Conservation (phyloP, 2,797 vertebrate genomes). For the Furcifer pardalis region DNA sequence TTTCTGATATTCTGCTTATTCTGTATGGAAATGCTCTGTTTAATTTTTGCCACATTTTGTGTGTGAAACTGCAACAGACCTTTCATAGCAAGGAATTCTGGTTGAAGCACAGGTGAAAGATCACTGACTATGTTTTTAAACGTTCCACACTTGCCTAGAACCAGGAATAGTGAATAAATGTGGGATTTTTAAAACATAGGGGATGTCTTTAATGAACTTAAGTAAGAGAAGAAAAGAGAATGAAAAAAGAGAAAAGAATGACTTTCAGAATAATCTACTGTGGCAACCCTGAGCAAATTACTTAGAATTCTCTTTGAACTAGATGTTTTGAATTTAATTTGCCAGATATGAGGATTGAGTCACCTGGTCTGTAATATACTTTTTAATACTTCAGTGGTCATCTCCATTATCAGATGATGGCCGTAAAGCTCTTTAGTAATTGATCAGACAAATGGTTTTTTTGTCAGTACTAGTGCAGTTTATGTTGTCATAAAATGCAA, state of each 20-base stretch:
- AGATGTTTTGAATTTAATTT: conserved; percentile 9
- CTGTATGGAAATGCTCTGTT: too few relatives aligned
- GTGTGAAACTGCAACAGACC: too few relatives aligned
- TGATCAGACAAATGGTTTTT: conserved; percentile 20
- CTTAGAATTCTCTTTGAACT: not conserved
- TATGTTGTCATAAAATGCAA: conserved; percentile 21
- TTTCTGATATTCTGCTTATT: too few relatives aligned
- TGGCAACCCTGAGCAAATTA: not conserved
- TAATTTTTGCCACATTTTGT: too few relatives aligned
- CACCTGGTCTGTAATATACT: not conserved
- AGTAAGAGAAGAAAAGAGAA: not conserved
- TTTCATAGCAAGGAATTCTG: too few relatives aligned
- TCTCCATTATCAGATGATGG: not conserved
- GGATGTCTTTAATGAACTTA: not conserved
- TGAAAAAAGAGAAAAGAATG: too few relatives aligned
- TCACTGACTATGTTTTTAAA: not conserved
- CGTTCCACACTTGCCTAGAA: not conserved
- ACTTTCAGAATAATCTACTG: not conserved
- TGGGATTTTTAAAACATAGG: too few relatives aligned
- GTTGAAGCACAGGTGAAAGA: not conserved
- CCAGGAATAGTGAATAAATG: not conserved
- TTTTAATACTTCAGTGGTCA: conserved; percentile 5
- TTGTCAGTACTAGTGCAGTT: not conserved
- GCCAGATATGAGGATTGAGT: not conserved
- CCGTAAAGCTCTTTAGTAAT: conserved; percentile 4